Percentiles rank a stretch among this genome's conserved stretches.
Conservation (phyloP, 1,140 invertebrate genomes). For the Diorhabda sublineata region DNA sequence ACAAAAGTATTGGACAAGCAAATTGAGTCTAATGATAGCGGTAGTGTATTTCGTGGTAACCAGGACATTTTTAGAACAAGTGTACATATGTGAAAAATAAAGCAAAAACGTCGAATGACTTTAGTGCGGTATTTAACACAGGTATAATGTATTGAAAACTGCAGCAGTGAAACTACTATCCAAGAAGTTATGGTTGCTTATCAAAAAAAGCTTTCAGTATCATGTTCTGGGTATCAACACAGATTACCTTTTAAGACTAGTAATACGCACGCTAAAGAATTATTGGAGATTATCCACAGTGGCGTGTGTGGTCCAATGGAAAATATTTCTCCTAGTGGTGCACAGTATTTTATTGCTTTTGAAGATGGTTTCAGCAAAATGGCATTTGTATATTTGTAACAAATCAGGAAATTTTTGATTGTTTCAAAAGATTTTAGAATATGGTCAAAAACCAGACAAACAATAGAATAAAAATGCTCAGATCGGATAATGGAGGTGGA, state of each 20-base stretch:
- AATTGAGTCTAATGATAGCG: too few species aligned
- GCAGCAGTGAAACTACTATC: too few species aligned
- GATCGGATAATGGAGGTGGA: background rate
- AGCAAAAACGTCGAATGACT: conserved; percentile 37
- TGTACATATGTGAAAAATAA: too few species aligned
- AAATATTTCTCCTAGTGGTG: background rate
- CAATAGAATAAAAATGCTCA: background rate
- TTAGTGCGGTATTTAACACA: conserved; percentile 33
- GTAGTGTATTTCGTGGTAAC: conserved; percentile 38
- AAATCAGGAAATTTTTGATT: background rate
- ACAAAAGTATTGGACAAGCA: too few species aligned
- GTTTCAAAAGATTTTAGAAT: background rate
- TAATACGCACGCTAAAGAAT: background rate
- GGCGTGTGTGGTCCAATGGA: too few species aligned
- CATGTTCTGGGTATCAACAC: background rate
- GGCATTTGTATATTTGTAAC: background rate
- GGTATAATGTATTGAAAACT: conserved; percentile 30
- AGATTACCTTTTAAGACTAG: background rate
- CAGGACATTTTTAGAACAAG: conserved; percentile 30
- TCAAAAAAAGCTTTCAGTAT: background rate
- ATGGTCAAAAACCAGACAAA: conserved; percentile 4
- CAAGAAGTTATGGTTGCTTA: background rate
- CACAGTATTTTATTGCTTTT: background rate
- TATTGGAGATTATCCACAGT: background rate
- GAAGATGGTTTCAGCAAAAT: background rate